A percentile compares a stretch with the other conserved stretches of the same genome.
These are phyloP conservation scores for Hemithea aestivaria DNA, from an alignment of 2,888 invertebrate genomes.

Conservation along the genomic window DNA sequence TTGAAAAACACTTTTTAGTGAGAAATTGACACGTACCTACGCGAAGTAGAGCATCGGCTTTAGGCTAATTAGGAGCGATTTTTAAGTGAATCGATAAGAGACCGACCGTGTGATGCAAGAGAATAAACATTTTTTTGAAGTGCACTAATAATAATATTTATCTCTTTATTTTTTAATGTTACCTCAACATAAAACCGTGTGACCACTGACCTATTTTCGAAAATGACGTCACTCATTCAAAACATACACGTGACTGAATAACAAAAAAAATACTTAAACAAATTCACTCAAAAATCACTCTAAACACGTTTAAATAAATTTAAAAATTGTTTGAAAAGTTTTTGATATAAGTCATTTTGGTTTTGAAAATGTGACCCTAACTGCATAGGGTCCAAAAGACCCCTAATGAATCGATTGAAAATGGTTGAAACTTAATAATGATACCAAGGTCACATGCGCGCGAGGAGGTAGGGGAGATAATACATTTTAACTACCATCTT, in stretches of 20 bases:
- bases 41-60: no score
- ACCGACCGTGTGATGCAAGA: no score
- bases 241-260: slow-evolving; percentile 18
- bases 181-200: slow-evolving; percentile 6
- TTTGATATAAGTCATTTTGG: no score
- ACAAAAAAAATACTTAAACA: slow-evolving; percentile 24
- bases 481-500: slow-evolving; percentile 19
- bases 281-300: slow-evolving; percentile 13
- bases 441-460: slow-evolving; percentile 60
- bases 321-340: no score
- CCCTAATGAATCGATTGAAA: slow-evolving; percentile 65
- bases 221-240: slow-evolving; percentile 25
- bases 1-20: no score
- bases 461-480: slow-evolving; percentile 15
- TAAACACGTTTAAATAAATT: not conserved
- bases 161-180: not conserved
- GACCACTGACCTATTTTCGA: slow-evolving; percentile 37
- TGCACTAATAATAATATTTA: no score
- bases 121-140: no score
- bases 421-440: slow-evolving; percentile 55
- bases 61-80: no score
- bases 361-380: no score
- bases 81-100: no score
- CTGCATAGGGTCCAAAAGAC: slow-evolving; percentile 43
- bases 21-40: no score